Conservation (phyloP, 2,113 vertebrate genomes). For the Calidris pygmaea region DNA sequence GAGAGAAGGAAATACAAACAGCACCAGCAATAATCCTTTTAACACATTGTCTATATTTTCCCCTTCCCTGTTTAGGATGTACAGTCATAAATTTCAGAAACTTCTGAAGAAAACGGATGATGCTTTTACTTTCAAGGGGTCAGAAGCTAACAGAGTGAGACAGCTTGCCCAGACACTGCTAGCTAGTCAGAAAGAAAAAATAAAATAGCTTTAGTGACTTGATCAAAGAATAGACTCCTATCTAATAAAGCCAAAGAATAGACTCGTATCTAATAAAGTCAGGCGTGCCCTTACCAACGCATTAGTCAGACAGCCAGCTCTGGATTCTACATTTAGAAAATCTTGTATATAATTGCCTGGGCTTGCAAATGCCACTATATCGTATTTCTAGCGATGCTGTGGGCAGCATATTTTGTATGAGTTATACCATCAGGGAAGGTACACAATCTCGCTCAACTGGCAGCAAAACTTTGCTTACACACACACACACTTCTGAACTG, state of each 20-base stretch:
- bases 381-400: not conserved
- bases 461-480: not conserved
- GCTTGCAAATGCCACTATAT: constrained; percentile 32
- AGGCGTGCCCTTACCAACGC: not conserved
- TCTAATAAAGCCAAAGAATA: not conserved
- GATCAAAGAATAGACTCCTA: not conserved
- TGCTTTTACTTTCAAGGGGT: not conserved
- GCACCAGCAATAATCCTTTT: not conserved
- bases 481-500: not conserved
- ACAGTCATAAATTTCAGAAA: not conserved
- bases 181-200: not conserved
- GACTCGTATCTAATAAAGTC: not conserved
- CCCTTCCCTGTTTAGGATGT: not conserved
- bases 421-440: not conserved
- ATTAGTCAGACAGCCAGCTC: constrained; percentile 22
- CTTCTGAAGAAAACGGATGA: not conserved
- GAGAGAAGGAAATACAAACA: not conserved
- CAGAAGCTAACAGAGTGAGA: not conserved
- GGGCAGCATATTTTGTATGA: not conserved
- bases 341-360: constrained; percentile 13
- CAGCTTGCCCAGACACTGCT: not conserved
- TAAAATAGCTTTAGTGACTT: not conserved
- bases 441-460: not conserved
- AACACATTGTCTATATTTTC: not conserved
- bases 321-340: constrained; percentile 22